Base-by-base conservation (phyloP, 2,888 invertebrate species). In the Ophion ventricosus region DNA sequence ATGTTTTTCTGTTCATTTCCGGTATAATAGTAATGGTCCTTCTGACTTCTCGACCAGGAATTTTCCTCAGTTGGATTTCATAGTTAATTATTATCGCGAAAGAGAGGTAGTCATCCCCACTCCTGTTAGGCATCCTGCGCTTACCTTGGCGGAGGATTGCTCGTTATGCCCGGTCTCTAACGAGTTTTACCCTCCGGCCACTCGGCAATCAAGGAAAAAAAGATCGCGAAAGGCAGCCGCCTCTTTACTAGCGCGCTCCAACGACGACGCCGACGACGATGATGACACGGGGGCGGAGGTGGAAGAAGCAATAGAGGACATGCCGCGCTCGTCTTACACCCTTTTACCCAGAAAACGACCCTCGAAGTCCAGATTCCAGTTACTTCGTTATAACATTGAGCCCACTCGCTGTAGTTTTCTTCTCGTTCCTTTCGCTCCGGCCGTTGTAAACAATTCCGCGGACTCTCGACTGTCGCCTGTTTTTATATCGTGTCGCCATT, bases 141-240 rank as follows among this genome's bases (percentile, higher is more conserved):
- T 40, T 82, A 82, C 67, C 76, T 82, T 57, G 73, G 49, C 63
- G 29, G 82, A 79, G 84, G 85, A 86, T 87, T 88, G 85, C 88
- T 88, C 87, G 87, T 88, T 87, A 87, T 87, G 86, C 86, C 83
- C 81, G 85, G 84, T 85, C 83, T 85, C 85, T 87, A 88, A 88
- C 88, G 88, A 88, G 88, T 86, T 88, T 80, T 85, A 72, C 83
- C 84, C 78, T 86, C 73, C 86, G 85, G 77, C 85, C 78, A 83
- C 85, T 83, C 72, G 84, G 82, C 84, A 82, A 85, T 82, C 84
- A 85, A 67, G 72, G 76, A 56, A 81, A 69, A 77, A 84, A 84
- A 84, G 67, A 79, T 82, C 84, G 76, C 82, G 72, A 82, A 76
- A 72, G 64, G 70, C 56, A 75, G 63, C 56, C 73, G 79, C 80